phyloP scores from a whole-genome alignment of 2,797 vertebrate species.

The Microctenopoma lineatum region DNA sequence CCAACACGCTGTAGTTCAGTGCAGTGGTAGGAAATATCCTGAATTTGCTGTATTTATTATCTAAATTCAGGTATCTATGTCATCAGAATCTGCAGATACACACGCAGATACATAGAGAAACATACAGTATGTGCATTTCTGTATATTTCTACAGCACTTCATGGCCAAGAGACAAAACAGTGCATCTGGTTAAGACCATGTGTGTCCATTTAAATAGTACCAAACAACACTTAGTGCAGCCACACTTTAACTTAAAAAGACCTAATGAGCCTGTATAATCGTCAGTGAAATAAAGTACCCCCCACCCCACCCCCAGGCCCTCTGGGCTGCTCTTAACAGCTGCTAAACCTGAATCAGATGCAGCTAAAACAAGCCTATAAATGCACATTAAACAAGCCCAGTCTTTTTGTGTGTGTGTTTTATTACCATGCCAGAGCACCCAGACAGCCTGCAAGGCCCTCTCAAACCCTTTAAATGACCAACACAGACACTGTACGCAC shows the following conservation, averaged over 20 bases:
- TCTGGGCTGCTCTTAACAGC: conserved; percentile 45
- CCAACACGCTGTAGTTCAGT: conserved; percentile 57
- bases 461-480: conserved; percentile 45
- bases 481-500: conserved; percentile 11
- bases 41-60: conserved; percentile 1
- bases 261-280: conserved; percentile 53
- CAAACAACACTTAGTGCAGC: conserved; percentile 18
- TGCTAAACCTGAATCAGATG: conserved; percentile 53
- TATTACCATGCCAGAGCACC: conserved; percentile 47
- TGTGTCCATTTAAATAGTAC: conserved; percentile 34
- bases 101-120: no score
- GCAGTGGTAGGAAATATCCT: conserved; percentile 19
- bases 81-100: background rate
- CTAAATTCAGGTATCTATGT: background rate
- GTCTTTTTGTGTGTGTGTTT: conserved; percentile 59
- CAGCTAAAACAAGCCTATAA: conserved; percentile 43
- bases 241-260: conserved; percentile 31
- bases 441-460: conserved; percentile 44
- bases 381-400: conserved; percentile 42
- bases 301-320: conserved; percentile 5
- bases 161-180: background rate
- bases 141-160: no score
- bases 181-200: conserved; percentile 8
- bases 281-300: conserved; percentile 40
- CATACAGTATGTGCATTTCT: background rate